Evolutionary conservation across 2,888 invertebrate species (phyloP).

Genomic region (Ctenicera cuprea): DNA sequence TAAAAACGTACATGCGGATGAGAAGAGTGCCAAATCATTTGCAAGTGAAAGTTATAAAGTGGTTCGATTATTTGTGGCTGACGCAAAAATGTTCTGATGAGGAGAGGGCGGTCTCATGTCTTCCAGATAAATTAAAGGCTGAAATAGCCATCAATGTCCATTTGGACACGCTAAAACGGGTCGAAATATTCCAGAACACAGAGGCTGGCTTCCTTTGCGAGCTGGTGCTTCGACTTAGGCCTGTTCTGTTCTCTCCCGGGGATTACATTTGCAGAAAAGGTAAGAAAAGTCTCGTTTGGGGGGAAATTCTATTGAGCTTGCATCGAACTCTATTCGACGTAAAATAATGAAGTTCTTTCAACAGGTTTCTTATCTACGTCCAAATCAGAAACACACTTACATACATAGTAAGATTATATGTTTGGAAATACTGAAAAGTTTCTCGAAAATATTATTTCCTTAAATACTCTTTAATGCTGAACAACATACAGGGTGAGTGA

Average conservation of each 20-base stretch:
- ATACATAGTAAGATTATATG: not conserved
- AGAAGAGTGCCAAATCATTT: slow-evolving; percentile 95
- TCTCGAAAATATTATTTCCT: too few relatives aligned
- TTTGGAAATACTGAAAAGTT: not conserved
- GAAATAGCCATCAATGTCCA: slow-evolving; percentile 99
- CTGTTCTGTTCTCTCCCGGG: slow-evolving; percentile 98
- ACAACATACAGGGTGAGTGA: too few relatives aligned
- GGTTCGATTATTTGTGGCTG: slow-evolving; percentile 99
- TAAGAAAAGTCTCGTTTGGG: slow-evolving; percentile 70
- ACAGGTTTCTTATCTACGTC: not conserved
- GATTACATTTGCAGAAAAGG: slow-evolving; percentile 99
- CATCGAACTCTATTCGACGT: not conserved
- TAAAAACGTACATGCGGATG: slow-evolving; percentile 99
- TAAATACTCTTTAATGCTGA: too few relatives aligned
- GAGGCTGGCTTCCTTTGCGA: slow-evolving; percentile 99
- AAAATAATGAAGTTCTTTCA: slow-evolving; percentile 26
- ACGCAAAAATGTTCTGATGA: slow-evolving; percentile 99
- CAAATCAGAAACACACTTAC: not conserved
- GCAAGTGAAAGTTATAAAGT: slow-evolving; percentile 98
- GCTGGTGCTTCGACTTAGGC: slow-evolving; percentile 93
- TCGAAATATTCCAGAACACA: slow-evolving; percentile 99
- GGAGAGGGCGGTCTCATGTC: slow-evolving; percentile 95
- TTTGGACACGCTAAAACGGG: slow-evolving; percentile 96
- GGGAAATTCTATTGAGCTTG: slow-evolving; percentile 1
- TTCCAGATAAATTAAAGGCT: slow-evolving; percentile 98